These are phyloP conservation scores for Fistularia tabacaria DNA, from an alignment of 2,797 vertebrate genomes.

Conservation along the genomic window DNA sequence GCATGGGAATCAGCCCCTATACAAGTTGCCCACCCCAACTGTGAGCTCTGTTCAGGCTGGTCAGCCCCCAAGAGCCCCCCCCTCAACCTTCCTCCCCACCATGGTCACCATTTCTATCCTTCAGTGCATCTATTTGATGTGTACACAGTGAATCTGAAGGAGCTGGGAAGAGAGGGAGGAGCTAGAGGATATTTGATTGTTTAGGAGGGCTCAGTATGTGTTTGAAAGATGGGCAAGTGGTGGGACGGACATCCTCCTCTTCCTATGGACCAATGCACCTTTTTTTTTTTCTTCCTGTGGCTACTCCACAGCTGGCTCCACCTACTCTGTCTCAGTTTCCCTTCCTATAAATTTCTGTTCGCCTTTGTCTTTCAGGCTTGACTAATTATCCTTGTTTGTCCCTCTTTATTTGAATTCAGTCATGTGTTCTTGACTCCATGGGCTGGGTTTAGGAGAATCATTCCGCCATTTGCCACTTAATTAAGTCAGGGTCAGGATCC, in stretches of 20 bases:
- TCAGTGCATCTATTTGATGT: conserved; percentile 76
- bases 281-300: conserved; percentile 18
- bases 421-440: conserved; percentile 80
- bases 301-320: conserved; percentile 36
- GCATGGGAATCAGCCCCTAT: conserved; percentile 71
- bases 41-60: conserved; percentile 68
- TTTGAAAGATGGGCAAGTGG: conserved; percentile 65
- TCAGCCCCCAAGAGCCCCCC: conserved; percentile 37
- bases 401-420: conserved; percentile 79
- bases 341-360: conserved; percentile 71
- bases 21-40: conserved; percentile 69
- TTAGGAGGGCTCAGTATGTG: conserved; percentile 62
- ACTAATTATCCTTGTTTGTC: conserved; percentile 86
- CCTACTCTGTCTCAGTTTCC: conserved; percentile 63
- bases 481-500: conserved; percentile 78
- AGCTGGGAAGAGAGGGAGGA: conserved; percentile 51
- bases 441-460: conserved; percentile 77
- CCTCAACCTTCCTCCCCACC: conserved; percentile 9
- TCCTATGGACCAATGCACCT: conserved; percentile 58
- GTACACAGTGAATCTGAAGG: conserved; percentile 63
- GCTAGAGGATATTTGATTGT: conserved; percentile 65
- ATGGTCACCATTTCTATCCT: conserved; percentile 56
- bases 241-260: conserved; percentile 69
- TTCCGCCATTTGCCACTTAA: conserved; percentile 80
- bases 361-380: conserved; percentile 79